phyloP scores from a whole-genome alignment of 2,888 invertebrate species.

The Torymus aiolomorphi region DNA sequence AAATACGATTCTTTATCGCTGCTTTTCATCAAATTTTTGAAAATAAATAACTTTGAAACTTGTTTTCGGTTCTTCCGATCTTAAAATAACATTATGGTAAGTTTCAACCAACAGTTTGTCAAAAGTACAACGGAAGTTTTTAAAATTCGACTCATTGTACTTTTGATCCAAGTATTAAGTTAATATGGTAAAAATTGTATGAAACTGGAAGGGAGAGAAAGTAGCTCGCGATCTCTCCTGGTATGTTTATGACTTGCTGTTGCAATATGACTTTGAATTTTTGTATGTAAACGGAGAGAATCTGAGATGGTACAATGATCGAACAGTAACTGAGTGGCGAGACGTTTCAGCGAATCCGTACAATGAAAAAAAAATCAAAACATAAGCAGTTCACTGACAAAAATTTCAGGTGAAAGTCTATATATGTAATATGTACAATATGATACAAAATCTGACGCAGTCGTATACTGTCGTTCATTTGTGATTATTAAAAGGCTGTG shows the following conservation, averaged over 20 bases:
- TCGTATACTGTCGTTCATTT: background rate
- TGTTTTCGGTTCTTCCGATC: slow-evolving; percentile 53
- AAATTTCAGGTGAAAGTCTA: background rate
- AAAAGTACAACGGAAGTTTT: slow-evolving; percentile 20
- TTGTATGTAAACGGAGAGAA: slow-evolving; percentile 51
- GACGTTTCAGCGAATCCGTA: background rate
- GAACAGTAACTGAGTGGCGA: slow-evolving; percentile 7
- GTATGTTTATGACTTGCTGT: slow-evolving; percentile 9
- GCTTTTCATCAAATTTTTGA: background rate
- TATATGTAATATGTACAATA: slow-evolving; percentile 15
- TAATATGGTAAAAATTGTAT: slow-evolving; percentile 21
- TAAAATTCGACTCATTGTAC: slow-evolving; percentile 20
- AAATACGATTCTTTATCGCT: too few species aligned
- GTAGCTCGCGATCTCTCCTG: slow-evolving; percentile 38
- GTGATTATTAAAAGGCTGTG: background rate
- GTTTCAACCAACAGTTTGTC: slow-evolving; percentile 1
- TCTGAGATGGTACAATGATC: slow-evolving; percentile 4
- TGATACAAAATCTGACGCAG: slow-evolving; percentile 7
- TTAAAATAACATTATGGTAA: slow-evolving; percentile 10
- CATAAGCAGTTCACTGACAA: slow-evolving; percentile 5
- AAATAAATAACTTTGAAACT: background rate
- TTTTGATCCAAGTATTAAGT: slow-evolving; percentile 29
- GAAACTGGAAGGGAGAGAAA: slow-evolving; percentile 30
- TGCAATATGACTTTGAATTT: slow-evolving; percentile 27
- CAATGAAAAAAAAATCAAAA: background rate